Conservation (phyloP, 2,888 invertebrate genomes). For the Acrobasis consociella region DNA sequence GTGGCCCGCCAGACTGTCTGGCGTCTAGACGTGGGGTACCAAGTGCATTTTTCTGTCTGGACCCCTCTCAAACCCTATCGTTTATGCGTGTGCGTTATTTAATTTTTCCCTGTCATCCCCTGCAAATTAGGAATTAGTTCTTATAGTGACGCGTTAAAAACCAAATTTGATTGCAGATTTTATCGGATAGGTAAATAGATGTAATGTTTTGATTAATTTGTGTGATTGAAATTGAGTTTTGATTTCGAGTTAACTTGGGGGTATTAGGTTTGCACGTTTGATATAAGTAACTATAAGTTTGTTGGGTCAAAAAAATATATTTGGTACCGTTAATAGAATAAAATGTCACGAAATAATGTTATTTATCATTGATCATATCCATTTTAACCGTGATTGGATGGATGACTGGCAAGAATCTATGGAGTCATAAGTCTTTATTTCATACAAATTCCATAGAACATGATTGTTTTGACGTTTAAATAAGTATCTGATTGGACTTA, state of each 20-base stretch:
- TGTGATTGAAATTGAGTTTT: slow-evolving; percentile 14
- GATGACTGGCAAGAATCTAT: too few species aligned
- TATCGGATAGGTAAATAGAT: neutral
- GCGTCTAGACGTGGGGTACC: slow-evolving; percentile 79
- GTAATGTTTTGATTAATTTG: slow-evolving; percentile 14
- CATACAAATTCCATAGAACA: too few species aligned
- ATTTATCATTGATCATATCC: too few species aligned
- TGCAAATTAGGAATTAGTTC: slow-evolving; percentile 9
- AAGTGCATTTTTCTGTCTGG: slow-evolving; percentile 81
- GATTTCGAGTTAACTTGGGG: slow-evolving; percentile 3
- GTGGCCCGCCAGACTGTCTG: slow-evolving; percentile 57
- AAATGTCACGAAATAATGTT: too few species aligned
- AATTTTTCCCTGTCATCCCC: slow-evolving; percentile 53
- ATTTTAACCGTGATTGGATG: too few species aligned
- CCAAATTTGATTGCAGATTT: slow-evolving; percentile 7
- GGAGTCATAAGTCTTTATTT: too few species aligned
- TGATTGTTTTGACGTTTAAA: too few species aligned
- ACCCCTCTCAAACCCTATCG: slow-evolving; percentile 68
- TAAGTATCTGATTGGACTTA: too few species aligned
- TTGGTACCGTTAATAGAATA: too few species aligned
- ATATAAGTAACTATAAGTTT: too few species aligned
- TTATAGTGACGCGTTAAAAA: slow-evolving; percentile 1
- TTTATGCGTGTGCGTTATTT: slow-evolving; percentile 69
- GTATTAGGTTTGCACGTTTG: neutral
- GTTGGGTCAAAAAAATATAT: too few species aligned